Evolutionary conservation across 1,140 invertebrate genomes (phyloP).

Genomic region (Ridgeia piscesae): DNA sequence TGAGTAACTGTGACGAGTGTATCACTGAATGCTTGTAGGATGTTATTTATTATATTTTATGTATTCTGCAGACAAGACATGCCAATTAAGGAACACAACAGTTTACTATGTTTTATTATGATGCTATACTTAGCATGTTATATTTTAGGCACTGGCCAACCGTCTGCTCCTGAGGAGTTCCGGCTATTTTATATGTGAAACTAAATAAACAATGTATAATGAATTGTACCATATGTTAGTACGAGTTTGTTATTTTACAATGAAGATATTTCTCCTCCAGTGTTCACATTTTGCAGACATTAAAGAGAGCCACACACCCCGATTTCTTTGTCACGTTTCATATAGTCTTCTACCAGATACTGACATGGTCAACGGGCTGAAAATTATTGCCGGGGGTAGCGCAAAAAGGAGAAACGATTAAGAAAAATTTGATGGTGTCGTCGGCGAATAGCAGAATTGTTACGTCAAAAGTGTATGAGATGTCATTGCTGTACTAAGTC

Average conservation of each 20-base stretch:
- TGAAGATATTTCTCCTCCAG: not conserved
- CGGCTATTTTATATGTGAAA: not conserved
- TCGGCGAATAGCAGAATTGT: no score
- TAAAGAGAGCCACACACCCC: no score
- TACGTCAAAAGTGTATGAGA: no score
- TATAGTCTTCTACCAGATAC: no score
- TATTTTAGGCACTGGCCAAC: not conserved
- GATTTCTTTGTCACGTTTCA: no score
- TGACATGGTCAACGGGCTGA: no score
- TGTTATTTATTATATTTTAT: not conserved
- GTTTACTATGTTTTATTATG: not conserved
- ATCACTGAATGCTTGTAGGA: not conserved
- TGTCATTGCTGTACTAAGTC: no score
- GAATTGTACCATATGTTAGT: not conserved
- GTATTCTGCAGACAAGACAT: not conserved
- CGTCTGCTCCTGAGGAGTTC: not conserved
- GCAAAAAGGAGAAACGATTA: no score
- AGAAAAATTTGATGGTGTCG: no score
- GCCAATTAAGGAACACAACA: not conserved
- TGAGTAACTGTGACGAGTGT: not conserved
- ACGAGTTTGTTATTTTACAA: not conserved
- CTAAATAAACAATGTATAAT: not conserved
- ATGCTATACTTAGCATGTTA: not conserved
- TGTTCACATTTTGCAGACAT: no score
- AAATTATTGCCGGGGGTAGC: no score